These are phyloP conservation scores for Brachyistius frenatus DNA, from an alignment of 2,113 vertebrate species.

Conservation along the genomic window DNA sequence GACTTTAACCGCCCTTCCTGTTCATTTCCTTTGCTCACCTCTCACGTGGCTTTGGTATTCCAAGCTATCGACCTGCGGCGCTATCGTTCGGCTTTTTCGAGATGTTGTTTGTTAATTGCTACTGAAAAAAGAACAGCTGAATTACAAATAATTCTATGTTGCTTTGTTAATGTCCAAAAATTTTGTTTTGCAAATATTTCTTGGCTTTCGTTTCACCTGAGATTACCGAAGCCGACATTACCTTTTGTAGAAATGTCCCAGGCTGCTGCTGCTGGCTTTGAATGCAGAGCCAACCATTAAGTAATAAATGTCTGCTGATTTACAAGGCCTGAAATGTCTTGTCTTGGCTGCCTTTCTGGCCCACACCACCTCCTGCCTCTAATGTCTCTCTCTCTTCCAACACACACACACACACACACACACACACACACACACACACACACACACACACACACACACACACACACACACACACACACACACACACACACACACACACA, in stretches of 20 bases:
- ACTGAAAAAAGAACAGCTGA: neutral
- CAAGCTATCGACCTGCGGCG: neutral
- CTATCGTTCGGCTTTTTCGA: neutral
- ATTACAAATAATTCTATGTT: neutral
- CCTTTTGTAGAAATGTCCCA: conserved; percentile 26
- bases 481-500: neutral
- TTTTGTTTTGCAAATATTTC: neutral
- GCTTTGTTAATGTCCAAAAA: neutral
- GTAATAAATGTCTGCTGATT: conserved; percentile 55
- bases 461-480: neutral
- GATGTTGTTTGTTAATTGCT: neutral
- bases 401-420: neutral
- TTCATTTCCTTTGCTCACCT: neutral
- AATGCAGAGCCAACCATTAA: conserved; percentile 26
- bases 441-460: neutral
- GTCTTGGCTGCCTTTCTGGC: conserved; percentile 48
- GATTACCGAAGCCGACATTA: neutral
- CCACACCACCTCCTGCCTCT: conserved; percentile 9
- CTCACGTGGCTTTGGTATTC: neutral
- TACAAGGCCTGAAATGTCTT: conserved; percentile 52
- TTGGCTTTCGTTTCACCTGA: neutral
- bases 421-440: neutral
- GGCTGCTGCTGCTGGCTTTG: neutral
- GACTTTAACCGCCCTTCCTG: neutral
- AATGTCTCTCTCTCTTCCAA: neutral